Evolutionary conservation across 2,888 invertebrate genomes (phyloP).

Genomic region (Tetanocera ferruginea): DNA sequence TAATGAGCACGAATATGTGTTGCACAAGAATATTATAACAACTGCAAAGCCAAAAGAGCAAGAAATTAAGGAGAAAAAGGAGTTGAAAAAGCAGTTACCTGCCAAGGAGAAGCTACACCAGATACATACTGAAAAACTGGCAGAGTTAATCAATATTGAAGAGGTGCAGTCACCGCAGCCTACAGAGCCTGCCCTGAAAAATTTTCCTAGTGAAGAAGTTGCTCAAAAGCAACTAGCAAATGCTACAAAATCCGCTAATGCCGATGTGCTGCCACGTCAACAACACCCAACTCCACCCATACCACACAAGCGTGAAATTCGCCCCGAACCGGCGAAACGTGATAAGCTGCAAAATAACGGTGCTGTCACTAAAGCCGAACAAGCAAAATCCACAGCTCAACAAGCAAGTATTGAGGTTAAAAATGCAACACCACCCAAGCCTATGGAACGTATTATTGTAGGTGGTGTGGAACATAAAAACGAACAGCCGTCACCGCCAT

Average conservation of each 20-base stretch:
- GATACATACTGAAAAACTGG: conserved; percentile 1
- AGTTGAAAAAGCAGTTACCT: not conserved
- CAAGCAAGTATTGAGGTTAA: conserved; percentile 16
- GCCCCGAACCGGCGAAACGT: conserved; percentile 46
- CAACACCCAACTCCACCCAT: conserved; percentile 42
- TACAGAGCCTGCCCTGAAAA: not conserved
- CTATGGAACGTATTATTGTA: conserved; percentile 67
- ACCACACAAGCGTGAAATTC: conserved; percentile 45
- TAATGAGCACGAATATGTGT: conserved; percentile 59
- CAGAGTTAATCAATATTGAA: conserved; percentile 41
- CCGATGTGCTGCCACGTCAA: not conserved
- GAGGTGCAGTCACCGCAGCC: not conserved
- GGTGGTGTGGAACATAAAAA: conserved; percentile 63
- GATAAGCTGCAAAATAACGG: conserved; percentile 39
- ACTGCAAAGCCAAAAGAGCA: conserved; percentile 13
- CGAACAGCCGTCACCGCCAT: conserved; percentile 45
- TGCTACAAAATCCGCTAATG: not conserved
- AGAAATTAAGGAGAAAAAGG: not conserved
- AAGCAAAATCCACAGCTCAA: conserved; percentile 4
- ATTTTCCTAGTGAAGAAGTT: not conserved
- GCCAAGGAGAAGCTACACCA: not conserved
- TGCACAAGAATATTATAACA: conserved; percentile 61
- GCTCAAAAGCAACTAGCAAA: not conserved
- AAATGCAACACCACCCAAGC: conserved; percentile 53
- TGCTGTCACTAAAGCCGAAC: not conserved